phyloP scores from a whole-genome alignment of 2,797 vertebrate genomes.

The Lepilemur septentrionalis region DNA sequence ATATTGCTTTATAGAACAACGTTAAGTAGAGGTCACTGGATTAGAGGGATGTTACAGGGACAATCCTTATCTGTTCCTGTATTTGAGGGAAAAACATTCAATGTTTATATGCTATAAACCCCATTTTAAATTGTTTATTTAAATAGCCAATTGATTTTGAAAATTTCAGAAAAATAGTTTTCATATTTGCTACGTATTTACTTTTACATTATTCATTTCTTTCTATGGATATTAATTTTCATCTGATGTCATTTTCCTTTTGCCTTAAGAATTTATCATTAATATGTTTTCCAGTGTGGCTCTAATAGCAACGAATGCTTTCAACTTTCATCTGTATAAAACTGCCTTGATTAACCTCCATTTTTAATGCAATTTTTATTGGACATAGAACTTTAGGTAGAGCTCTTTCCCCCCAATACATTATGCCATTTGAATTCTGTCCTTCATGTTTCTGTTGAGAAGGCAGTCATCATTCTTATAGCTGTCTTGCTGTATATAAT shows the following conservation, averaged over 20 bases:
- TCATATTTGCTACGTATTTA: neutral
- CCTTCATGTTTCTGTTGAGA: neutral
- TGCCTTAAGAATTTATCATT: neutral
- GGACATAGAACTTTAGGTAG: neutral
- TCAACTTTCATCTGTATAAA: neutral
- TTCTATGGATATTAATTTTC: neutral
- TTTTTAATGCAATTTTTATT: neutral
- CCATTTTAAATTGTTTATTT: neutral
- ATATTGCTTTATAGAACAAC: neutral
- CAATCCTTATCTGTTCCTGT: neutral
- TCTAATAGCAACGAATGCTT: neutral
- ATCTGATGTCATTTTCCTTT: neutral
- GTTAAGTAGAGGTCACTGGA: neutral
- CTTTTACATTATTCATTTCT: neutral
- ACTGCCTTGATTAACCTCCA: neutral
- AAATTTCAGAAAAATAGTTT: neutral
- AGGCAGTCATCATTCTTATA: neutral
- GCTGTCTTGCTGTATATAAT: neutral
- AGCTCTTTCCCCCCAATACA: neutral
- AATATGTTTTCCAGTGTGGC: neutral
- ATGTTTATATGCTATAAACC: neutral
- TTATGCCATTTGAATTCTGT: neutral
- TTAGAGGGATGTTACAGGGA: neutral
- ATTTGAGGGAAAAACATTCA: neutral
- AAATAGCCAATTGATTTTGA: neutral